These are phyloP conservation scores for Chrysomela aeneicollis DNA, from an alignment of 2,888 invertebrate species.

Conservation along the genomic window DNA sequence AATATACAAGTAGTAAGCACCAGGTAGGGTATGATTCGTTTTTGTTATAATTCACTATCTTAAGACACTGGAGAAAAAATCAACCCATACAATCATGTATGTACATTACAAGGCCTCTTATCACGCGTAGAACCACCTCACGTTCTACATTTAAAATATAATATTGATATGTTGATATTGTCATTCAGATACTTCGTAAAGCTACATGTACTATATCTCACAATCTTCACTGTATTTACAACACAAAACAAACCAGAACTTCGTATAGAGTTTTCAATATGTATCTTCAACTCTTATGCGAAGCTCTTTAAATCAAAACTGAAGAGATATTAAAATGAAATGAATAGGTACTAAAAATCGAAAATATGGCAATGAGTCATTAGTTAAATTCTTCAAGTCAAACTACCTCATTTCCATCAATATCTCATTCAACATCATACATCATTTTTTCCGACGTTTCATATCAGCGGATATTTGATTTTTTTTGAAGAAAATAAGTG, in stretches of 20 bases:
- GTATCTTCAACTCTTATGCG: constrained; percentile 15
- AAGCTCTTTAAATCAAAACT: background rate
- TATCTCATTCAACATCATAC: too few relatives aligned
- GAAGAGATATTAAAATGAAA: background rate
- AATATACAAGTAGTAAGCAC: constrained; percentile 57
- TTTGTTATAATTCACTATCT: constrained; percentile 49
- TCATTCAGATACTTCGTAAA: constrained; percentile 56
- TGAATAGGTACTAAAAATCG: background rate
- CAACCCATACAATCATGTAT: constrained; percentile 51
- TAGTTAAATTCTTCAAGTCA: too few relatives aligned
- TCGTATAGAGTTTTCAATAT: background rate
- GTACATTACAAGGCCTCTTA: constrained; percentile 58
- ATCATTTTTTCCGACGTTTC: too few relatives aligned
- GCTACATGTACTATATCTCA: constrained; percentile 53
- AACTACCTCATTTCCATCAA: too few relatives aligned
- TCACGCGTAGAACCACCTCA: constrained; percentile 55
- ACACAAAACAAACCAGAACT: constrained; percentile 13
- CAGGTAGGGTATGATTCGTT: constrained; percentile 53
- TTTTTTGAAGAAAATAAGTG: too few relatives aligned
- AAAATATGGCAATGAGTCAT: too few relatives aligned
- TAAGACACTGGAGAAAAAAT: constrained; percentile 52
- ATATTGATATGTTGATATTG: constrained; percentile 61
- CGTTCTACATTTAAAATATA: constrained; percentile 49
- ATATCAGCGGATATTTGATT: too few relatives aligned
- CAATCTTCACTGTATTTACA: constrained; percentile 38